phyloP scores from a whole-genome alignment of 1,140 invertebrate genomes.

The Sycophaga agraensis region DNA sequence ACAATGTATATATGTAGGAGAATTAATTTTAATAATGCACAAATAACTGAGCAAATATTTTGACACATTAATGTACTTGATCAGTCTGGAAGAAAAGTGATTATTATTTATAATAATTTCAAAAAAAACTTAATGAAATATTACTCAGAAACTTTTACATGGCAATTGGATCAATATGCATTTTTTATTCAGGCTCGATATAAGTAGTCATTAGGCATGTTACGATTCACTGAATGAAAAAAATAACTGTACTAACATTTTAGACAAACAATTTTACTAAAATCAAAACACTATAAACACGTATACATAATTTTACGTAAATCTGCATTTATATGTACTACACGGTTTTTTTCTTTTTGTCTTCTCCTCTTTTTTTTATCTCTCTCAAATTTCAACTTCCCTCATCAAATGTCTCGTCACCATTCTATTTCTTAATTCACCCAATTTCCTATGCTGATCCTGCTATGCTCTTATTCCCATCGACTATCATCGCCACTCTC shows the following conservation, averaged over 20 bases:
- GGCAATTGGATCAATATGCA: neutral
- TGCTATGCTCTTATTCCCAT: slow-evolving; percentile 13
- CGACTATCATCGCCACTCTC: slow-evolving; percentile 13
- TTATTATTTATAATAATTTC: neutral
- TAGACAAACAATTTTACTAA: slow-evolving; percentile 1
- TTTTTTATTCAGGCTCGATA: slow-evolving; percentile 12
- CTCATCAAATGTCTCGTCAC: slow-evolving; percentile 26
- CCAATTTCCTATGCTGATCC: neutral
- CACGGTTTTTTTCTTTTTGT: slow-evolving; percentile 56
- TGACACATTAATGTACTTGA: neutral
- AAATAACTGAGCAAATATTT: slow-evolving; percentile 1
- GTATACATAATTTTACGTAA: slow-evolving; percentile 26
- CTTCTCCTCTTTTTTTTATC: slow-evolving; percentile 55
- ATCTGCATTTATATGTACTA: slow-evolving; percentile 57
- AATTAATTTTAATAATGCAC: slow-evolving; percentile 3
- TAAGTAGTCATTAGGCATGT: slow-evolving; percentile 7
- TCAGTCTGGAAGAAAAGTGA: neutral
- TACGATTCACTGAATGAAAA: neutral
- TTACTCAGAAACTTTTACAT: neutral
- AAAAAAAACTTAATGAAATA: neutral
- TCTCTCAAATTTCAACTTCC: slow-evolving; percentile 31
- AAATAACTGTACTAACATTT: slow-evolving; percentile 8
- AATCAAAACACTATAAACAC: slow-evolving; percentile 16
- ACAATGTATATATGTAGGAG: neutral
- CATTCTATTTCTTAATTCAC: slow-evolving; percentile 28